Evolutionary conservation across 2,888 invertebrate species (phyloP).

Genomic region (Gari tellinella): DNA sequence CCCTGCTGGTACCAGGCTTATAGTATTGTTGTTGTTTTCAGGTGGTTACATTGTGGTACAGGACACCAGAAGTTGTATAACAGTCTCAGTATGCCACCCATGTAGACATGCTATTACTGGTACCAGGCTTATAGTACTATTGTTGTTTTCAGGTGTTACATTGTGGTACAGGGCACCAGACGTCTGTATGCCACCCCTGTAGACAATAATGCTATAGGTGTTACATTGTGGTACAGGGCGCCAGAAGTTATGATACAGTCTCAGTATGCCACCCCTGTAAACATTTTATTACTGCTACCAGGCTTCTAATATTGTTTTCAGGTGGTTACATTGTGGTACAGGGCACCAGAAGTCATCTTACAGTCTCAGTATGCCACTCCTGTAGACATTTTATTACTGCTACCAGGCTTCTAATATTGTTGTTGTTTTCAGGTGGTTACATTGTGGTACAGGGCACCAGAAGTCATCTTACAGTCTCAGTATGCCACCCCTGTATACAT

Average conservation of each 20-base stretch:
- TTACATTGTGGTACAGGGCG: constrained; percentile 97
- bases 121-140: no score
- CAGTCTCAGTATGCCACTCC: constrained; percentile 94
- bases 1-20: no score
- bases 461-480: constrained; percentile 92
- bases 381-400: constrained; percentile 96
- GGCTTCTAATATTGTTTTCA: no score
- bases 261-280: constrained; percentile 95
- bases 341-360: constrained; percentile 97
- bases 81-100: constrained; percentile 94
- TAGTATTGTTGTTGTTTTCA: no score
- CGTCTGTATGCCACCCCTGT: constrained; percentile 96
- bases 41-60: constrained; percentile 98
- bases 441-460: constrained; percentile 97
- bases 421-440: constrained; percentile 92
- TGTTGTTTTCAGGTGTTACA: constrained; percentile 90
- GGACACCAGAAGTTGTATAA: constrained; percentile 97
- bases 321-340: constrained; percentile 98
- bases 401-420: no score
- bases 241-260: constrained; percentile 96
- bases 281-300: no score
- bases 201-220: constrained; percentile 91
- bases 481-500: constrained; percentile 98
- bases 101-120: no score
- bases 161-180: constrained; percentile 98